Conservation (phyloP, 2,888 invertebrate species). For the Tiliacea citrago region DNA sequence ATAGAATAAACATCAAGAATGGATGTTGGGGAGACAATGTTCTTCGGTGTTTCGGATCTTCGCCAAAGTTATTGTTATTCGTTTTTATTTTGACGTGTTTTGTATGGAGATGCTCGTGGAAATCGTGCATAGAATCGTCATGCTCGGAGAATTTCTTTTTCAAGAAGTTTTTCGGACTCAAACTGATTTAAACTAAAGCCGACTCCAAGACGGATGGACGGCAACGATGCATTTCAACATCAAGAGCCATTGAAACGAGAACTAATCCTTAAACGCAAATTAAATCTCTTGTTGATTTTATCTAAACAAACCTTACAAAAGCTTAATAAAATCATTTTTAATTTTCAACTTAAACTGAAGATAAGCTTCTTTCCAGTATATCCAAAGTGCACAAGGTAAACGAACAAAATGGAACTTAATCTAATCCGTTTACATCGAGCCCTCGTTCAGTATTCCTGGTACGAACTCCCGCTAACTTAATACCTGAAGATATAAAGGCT, state of each 20-base stretch:
- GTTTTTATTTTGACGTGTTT: background rate
- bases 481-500: slow-evolving; percentile 4
- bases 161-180: background rate
- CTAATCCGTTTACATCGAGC: slow-evolving; percentile 12
- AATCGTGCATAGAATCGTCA: too few relatives aligned
- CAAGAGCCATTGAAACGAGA: background rate
- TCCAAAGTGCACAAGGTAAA: background rate
- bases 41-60: background rate
- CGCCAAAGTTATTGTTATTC: background rate
- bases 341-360: background rate
- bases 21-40: background rate
- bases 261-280: background rate
- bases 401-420: background rate
- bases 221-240: background rate
- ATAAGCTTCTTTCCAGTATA: background rate
- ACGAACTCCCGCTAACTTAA: slow-evolving; percentile 9
- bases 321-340: background rate
- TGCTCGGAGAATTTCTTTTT: too few relatives aligned
- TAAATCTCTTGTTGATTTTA: background rate
- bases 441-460: background rate
- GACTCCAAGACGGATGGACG: background rate
- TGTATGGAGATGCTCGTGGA: background rate
- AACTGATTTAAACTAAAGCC: background rate
- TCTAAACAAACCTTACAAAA: background rate
- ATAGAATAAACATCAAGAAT: background rate